A percentile compares a stretch with the other conserved stretches of the same genome.
Conservation (phyloP, 2,888 invertebrate species). For the Mantis religiosa region DNA sequence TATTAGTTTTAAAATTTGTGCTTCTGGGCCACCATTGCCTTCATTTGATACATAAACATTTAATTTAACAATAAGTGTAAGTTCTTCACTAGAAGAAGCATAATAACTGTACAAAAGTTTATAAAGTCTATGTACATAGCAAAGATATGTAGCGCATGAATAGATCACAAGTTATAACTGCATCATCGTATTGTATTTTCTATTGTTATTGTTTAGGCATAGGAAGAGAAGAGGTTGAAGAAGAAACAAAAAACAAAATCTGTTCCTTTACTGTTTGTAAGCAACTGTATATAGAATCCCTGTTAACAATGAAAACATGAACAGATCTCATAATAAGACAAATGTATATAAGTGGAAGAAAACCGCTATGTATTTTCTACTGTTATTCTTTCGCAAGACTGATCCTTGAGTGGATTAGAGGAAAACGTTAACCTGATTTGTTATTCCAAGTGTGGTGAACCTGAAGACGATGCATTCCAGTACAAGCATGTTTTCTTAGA, state of each 20-base stretch:
- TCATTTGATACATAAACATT: background rate
- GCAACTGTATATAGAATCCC: background rate
- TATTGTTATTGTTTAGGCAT: background rate
- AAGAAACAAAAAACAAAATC: background rate
- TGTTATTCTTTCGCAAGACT: background rate
- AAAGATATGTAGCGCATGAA: background rate
- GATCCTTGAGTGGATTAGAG: background rate
- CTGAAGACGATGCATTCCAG: background rate
- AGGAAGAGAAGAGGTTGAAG: background rate
- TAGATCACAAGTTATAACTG: background rate
- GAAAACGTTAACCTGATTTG: background rate
- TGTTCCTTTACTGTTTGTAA: background rate
- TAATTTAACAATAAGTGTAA: background rate
- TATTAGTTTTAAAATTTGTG: background rate
- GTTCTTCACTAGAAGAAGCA: background rate
- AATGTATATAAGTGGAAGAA: background rate
- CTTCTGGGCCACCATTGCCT: background rate
- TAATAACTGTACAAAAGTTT: slow-evolving; percentile 4
- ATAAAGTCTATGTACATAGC: background rate
- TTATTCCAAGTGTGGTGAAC: background rate
- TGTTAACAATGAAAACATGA: background rate
- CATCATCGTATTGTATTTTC: background rate
- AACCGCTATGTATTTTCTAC: background rate
- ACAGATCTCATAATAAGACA: background rate
- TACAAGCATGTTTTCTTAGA: background rate